phyloP scores from a whole-genome alignment of 2,113 vertebrate species.

The Meleagris gallopavo region DNA sequence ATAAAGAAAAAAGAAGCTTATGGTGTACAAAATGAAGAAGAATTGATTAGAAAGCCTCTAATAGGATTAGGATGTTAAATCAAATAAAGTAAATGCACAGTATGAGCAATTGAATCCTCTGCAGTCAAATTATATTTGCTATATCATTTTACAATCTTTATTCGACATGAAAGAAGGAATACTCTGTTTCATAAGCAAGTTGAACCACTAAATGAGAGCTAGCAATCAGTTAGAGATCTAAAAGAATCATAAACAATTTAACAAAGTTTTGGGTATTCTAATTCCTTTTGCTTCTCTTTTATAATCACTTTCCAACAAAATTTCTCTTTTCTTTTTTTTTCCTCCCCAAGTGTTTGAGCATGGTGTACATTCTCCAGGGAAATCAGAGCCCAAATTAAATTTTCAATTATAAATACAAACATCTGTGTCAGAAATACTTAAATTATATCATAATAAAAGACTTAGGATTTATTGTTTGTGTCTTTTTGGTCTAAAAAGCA shows the following conservation, averaged over 20 bases:
- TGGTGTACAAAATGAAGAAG: background rate
- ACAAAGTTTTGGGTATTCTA: constrained; percentile 56
- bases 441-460: constrained; percentile 30
- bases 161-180: constrained; percentile 43
- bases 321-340: constrained; percentile 20
- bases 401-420: constrained; percentile 75
- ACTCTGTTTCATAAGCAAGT: constrained; percentile 21
- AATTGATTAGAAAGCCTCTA: constrained; percentile 29
- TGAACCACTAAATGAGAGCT: background rate
- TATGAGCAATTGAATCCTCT: constrained; percentile 10
- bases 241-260: constrained; percentile 60
- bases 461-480: background rate
- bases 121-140: constrained; percentile 7
- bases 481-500: background rate
- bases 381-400: constrained; percentile 68
- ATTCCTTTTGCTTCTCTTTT: constrained; percentile 42
- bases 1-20: constrained; percentile 6
- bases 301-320: constrained; percentile 43
- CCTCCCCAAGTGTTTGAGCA: background rate
- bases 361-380: constrained; percentile 32
- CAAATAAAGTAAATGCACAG: constrained; percentile 25
- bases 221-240: constrained; percentile 48
- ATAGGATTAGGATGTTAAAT: background rate
- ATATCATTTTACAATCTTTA: background rate
- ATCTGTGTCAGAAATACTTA: constrained; percentile 54